Evolutionary conservation across 1,140 invertebrate species (phyloP), one percentile per base, ranked within the genome.

Genomic region (Metopolophium dirhodum): DNA sequence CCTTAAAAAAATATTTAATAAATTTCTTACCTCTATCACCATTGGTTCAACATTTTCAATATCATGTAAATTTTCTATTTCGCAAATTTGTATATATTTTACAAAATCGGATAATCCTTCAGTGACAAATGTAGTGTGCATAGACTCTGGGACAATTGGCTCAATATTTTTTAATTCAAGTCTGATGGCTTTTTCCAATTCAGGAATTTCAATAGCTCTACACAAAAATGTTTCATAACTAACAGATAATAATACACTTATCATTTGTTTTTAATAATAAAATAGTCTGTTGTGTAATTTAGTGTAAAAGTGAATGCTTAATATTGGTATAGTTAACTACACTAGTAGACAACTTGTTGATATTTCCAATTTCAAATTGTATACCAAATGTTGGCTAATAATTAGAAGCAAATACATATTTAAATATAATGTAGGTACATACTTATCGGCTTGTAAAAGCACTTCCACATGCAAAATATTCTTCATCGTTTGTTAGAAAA

Each of bases 401-500:
- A 23, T 85, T 85, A 85, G 30, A 41, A 41, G 20, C 37, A 7
- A 23, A 35, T 4, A 57, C 1, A 54, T 30, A 54, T 45, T 35
- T n/a, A 45, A 51, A 54, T 88, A 89, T 6, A 57, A 77, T 77
- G 14, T 41, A 41, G 41, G 41, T 77, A 77, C 94, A 37, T 94
- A 94, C 94, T 90, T 94, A 41, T 90, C 89, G 35, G 49, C 20
- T 77, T 93, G 82, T 57, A 91, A 30, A 26, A 94, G 54, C n/a
- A 94, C 93, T 51, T 94, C 94, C 35, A 93, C 93, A n/a, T 94
- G 93, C 37, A 94, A 77, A 68, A 49, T 51, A 61, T 93, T 93
- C 45, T 93, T 93, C 93, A 94, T 94, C 35, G 26, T 94, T 57
- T 26, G 57, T 57, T n/a, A 23, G 61, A 26, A 23, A 89, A 54